Conservation (phyloP, 2,797 vertebrate species). For the Syngnathus acus region DNA sequence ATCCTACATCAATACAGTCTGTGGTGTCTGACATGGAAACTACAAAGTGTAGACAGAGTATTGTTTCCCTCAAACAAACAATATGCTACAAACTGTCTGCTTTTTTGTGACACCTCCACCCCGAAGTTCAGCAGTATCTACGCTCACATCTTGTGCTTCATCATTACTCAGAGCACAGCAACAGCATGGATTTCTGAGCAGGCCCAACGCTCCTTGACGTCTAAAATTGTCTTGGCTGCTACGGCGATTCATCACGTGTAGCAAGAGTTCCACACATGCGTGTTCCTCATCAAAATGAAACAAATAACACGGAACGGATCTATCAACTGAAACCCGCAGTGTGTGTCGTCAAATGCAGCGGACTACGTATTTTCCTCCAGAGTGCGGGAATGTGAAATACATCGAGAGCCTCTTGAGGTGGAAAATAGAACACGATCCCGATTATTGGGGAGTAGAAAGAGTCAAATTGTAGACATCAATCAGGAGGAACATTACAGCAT, state of each 20-base stretch:
- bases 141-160: conserved; percentile 42
- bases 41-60: background rate
- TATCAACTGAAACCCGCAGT: conserved; percentile 49
- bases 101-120: background rate
- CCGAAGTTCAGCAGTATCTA: background rate
- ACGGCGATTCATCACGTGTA: conserved; percentile 59
- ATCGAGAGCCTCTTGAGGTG: conserved; percentile 45
- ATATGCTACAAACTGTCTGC: background rate
- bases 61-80: conserved; percentile 4
- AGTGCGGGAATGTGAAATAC: conserved; percentile 54
- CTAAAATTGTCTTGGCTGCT: conserved; percentile 51
- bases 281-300: conserved; percentile 23
- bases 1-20: background rate
- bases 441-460: conserved; percentile 50
- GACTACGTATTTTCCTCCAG: conserved; percentile 50
- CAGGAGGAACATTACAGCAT: conserved; percentile 7
- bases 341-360: conserved; percentile 45
- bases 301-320: conserved; percentile 43
- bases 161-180: conserved; percentile 46
- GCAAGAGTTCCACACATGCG: conserved; percentile 30
- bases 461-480: conserved; percentile 54
- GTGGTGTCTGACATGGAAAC: background rate
- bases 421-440: conserved; percentile 43
- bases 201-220: conserved; percentile 49
- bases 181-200: conserved; percentile 46